Conservation (phyloP, 2,888 invertebrate species). For the Dichetophora obliterata region DNA sequence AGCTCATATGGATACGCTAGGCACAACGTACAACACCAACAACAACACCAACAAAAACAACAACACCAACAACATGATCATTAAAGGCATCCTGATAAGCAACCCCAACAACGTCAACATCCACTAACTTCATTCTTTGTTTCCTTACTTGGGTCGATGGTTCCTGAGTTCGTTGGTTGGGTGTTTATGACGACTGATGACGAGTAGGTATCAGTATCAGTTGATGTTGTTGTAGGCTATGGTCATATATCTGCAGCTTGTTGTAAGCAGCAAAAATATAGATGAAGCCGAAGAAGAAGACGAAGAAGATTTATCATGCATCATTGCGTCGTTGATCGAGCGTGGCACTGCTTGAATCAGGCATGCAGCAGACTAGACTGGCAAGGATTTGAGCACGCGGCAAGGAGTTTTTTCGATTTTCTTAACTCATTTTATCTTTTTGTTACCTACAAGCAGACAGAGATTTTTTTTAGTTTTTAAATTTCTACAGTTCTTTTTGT, state of each 20-base stretch:
- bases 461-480: no score
- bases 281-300: constrained; percentile 8
- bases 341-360: constrained; percentile 50
- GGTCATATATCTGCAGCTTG: constrained; percentile 11
- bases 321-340: constrained; percentile 55
- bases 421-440: no score
- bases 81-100: not conserved
- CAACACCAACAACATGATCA: constrained; percentile 8
- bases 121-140: constrained; percentile 6
- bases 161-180: not conserved
- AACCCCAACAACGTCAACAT: not conserved
- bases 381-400: constrained; percentile 16
- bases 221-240: constrained; percentile 20
- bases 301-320: constrained; percentile 45
- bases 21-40: not conserved
- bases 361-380: constrained; percentile 30
- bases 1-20: not conserved
- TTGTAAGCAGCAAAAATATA: not conserved
- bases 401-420: not conserved
- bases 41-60: constrained; percentile 7
- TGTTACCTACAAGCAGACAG: no score
- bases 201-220: constrained; percentile 34
- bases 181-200: constrained; percentile 39
- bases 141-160: not conserved
- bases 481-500: not conserved